Base-by-base conservation (phyloP, 2,797 vertebrate genomes). In the Enteromius argenteus region DNA sequence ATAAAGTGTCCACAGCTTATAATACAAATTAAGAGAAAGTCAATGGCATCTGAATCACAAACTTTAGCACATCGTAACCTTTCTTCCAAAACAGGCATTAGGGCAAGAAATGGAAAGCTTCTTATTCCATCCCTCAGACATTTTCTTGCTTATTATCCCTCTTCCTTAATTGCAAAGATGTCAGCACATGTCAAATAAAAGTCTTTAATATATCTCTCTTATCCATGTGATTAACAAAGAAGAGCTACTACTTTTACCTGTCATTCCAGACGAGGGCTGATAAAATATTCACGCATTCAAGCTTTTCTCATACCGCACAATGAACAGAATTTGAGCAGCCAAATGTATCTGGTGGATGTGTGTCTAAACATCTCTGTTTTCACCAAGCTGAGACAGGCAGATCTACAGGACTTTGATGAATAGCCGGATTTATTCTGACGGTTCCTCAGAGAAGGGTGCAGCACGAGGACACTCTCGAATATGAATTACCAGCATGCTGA, bases 201-300 rank as follows among this genome's bases (percentile, higher is more conserved):
- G 7, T 60, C 44, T 42, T 69, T 62, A 44, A 23, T 81, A 62
- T 77, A 62, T 49, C 32, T 27, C 32, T 35, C 15, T 42, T 19
- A 19, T 53, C n/a, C 15, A 14, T 37, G 37, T 78, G 74, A 86
- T 85, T 74, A 64, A 84, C 79, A 80, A 66, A 68, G 69, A 73
- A 73, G 30, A 76, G 42, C 67, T 46, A 56, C 32, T 44, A 23
- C 71, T 30, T 66, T 39, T 46, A 77, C 44, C 21, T 60, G 35
- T 83, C 75, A 49, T 56, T 79, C 58, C 30, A 69, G 27, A 85
- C 68, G 67, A 84, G 60, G 69, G 10, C 60, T 72, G 72, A 88
- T 86, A 46, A 86, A 87, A 85, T 67, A 71, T 39, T 71, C 23
- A 80, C 49, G 51, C 32, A 8, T 79, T n/a, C 8, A 60, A 74